These are phyloP conservation scores for Thripadectes ignobilis DNA, from an alignment of 2,797 vertebrate genomes.

Conservation along the genomic window DNA sequence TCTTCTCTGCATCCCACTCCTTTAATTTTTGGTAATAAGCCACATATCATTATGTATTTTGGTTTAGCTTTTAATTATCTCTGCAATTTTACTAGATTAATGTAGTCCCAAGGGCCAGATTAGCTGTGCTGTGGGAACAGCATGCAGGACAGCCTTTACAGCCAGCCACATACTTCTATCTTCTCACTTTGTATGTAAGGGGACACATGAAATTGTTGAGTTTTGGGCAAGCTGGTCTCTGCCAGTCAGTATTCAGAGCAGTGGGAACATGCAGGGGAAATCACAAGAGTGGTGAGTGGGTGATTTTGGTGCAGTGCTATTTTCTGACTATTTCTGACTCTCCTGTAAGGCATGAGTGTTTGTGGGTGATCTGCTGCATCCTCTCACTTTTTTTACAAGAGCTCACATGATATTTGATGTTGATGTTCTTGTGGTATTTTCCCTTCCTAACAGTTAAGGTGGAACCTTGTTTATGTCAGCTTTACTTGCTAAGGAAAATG, in stretches of 20 bases:
- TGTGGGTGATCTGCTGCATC: background rate
- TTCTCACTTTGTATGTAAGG: background rate
- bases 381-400: background rate
- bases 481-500: background rate
- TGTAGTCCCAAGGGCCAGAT: background rate
- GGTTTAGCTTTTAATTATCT: background rate
- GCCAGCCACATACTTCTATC: background rate
- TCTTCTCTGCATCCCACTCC: background rate
- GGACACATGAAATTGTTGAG: background rate
- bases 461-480: background rate
- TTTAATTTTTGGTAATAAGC: background rate
- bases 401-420: background rate
- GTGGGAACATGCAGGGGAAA: background rate
- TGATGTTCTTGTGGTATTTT: background rate
- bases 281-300: background rate
- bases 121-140: background rate
- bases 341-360: background rate
- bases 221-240: background rate
- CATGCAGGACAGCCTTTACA: background rate
- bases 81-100: background rate
- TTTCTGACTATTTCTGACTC: background rate
- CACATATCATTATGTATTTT: background rate
- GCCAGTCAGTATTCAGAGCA: background rate
- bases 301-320: background rate
- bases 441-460: background rate